phyloP scores from a whole-genome alignment of 2,888 invertebrate genomes.

The Chouioia cunea region DNA sequence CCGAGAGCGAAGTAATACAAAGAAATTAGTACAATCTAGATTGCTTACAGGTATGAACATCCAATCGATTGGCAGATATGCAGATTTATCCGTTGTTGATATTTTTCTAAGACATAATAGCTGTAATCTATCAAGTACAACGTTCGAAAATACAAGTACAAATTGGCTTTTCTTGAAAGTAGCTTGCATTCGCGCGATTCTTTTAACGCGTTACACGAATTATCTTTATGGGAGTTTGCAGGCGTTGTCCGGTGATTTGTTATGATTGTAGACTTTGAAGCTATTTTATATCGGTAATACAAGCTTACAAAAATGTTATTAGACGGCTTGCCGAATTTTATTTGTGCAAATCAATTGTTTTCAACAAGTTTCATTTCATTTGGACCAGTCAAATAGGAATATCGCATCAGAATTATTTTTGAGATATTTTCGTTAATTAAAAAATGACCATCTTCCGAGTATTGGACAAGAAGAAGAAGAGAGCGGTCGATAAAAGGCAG shows the following conservation, averaged over 20 bases:
- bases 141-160: neutral
- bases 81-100: too few relatives aligned
- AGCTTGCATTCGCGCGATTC: slow-evolving; percentile 11
- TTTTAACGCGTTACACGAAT: slow-evolving; percentile 32
- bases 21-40: slow-evolving; percentile 47
- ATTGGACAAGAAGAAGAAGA: too few relatives aligned
- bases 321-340: too few relatives aligned
- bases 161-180: slow-evolving; percentile 19
- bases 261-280: slow-evolving; percentile 23
- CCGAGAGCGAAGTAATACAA: slow-evolving; percentile 36
- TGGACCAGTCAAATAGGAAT: too few relatives aligned
- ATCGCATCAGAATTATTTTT: too few relatives aligned
- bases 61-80: neutral
- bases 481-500: too few relatives aligned
- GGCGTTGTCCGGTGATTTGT: slow-evolving; percentile 26
- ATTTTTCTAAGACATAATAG: too few relatives aligned
- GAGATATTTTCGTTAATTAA: too few relatives aligned
- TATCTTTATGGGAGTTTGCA: slow-evolving; percentile 13
- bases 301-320: neutral
- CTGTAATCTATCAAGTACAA: neutral
- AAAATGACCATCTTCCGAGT: too few relatives aligned
- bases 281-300: slow-evolving; percentile 25
- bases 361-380: too few relatives aligned
- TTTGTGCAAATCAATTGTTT: too few relatives aligned
- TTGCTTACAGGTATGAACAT: slow-evolving; percentile 43